Base-by-base conservation (phyloP, 1,140 invertebrate species). In the Rhopalosiphum padi region DNA sequence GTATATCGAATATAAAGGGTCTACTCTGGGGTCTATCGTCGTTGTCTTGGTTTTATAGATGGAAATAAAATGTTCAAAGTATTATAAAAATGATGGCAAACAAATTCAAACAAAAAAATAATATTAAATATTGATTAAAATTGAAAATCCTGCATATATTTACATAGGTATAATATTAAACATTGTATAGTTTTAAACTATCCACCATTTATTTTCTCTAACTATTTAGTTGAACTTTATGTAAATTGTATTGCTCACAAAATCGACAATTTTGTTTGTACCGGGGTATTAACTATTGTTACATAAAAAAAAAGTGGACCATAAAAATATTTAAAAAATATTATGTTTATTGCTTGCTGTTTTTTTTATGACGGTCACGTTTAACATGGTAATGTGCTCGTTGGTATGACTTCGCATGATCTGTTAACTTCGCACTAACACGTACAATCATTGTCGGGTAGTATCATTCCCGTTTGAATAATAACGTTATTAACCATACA, bases 321-420 rank as follows among this genome's bases (percentile, higher is more conserved):
- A 55, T 89, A 89, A 55, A 89, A 89, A 89, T 55, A 53, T 89
- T 53, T 89, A 35, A 48, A 87, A 88, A 89, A 46, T 88, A 88
- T 51, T 25, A 30, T 60, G 35, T 90, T 88, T 60, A 60, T 68
- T 60, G 37, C 53, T 43, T 43, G 51, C 37, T 1, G n/a, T 60
- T 60, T 90, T 90, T 90, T 90, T 93, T 93, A 93, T 86, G 68
- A 83, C 22, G 77, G 46, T 93, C 82, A 93, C 91, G 91, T 93
- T 86, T 83, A 53, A 48, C 77, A 82, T 48, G n/a, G 77, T 86
- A 86, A 93, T 86, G 48, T n/a, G 82, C n/a, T 93, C 82, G 37
- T 93, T 86, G 82, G 77, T 93, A 86, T 93, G 91, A 93, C 35
- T 92, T 93, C 2, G 77, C 91, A 93, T 93, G 91, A 93, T 93